Evolutionary conservation across 2,113 vertebrate species (phyloP), one percentile per base, ranked within the genome.

Genomic region (Ictalurus furcatus): DNA sequence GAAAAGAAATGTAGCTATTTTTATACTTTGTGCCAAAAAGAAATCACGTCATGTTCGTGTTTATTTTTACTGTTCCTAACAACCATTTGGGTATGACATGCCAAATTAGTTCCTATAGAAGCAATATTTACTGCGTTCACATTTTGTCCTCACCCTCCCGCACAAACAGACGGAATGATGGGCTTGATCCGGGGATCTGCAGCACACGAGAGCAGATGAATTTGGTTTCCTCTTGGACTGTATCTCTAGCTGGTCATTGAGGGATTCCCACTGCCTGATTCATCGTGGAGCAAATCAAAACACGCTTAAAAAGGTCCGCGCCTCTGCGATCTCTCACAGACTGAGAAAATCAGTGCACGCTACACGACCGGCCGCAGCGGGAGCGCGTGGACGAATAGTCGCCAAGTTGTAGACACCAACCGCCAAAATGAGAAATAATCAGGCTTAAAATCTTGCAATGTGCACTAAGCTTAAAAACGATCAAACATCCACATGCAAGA

Each of bases 51-150:
- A 79, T 7, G 44, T 54, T 79, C 54, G 48, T 52, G 11, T 78
- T 78, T 78, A 78, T 52, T 54, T 79, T 48, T 56, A 19, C 48
- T 54, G 78, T 80, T 80, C 6, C 52, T 81, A 56, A 81, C 78
- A 56, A 56, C 52, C 28, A 14, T 19, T 79, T 54, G 52, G 16
- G n/a, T 30, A 30, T 19, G 78, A 19, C 52, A 8, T 56, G 52
- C 78, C 52, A 81, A 34, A 54, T 56, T 8, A 81, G 6, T 56
- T 81, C 6, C 30, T 56, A 30, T 25, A 76, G 37, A 81, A 81
- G 52, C 28, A 30, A 30, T 80, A 80, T n/a, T 48, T 80, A 54
- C 48, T 78, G 11, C 2, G 1, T 21, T 48, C 28, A 37, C 71
- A 73, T 25, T 78, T 25, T 48, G 25, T 78, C 11, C 40, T 78